These are phyloP conservation scores for Phasianus colchicus DNA, from an alignment of 2,113 vertebrate genomes.

Conservation along the genomic window DNA sequence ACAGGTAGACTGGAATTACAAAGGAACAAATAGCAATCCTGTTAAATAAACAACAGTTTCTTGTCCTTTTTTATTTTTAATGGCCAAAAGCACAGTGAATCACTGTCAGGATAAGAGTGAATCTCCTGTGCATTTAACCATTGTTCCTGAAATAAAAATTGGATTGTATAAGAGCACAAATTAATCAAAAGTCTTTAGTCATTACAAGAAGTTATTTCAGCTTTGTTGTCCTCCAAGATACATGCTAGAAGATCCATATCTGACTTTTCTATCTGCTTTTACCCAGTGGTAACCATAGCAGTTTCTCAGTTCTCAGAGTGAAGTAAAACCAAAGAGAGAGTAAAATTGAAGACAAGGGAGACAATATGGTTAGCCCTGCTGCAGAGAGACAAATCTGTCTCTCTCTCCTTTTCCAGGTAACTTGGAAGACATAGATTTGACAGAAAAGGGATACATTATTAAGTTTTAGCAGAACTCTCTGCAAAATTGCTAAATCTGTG, in stretches of 20 bases:
- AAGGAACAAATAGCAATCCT: not conserved
- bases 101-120: not conserved
- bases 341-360: not conserved
- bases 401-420: not conserved
- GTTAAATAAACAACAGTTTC: not conserved
- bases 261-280: not conserved
- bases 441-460: not conserved
- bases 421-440: not conserved
- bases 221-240: not conserved
- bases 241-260: not conserved
- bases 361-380: not conserved
- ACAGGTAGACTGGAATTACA: not conserved
- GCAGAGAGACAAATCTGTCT: not conserved
- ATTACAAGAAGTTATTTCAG: not conserved
- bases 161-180: not conserved
- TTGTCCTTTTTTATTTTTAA: not conserved
- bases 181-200: not conserved
- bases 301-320: not conserved
- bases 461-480: not conserved
- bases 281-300: not conserved
- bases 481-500: not conserved
- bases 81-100: not conserved
- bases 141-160: not conserved
- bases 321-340: not conserved
- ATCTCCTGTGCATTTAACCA: not conserved